Base-by-base conservation (phyloP, 1,140 invertebrate genomes). In the Orius insidiosus region DNA sequence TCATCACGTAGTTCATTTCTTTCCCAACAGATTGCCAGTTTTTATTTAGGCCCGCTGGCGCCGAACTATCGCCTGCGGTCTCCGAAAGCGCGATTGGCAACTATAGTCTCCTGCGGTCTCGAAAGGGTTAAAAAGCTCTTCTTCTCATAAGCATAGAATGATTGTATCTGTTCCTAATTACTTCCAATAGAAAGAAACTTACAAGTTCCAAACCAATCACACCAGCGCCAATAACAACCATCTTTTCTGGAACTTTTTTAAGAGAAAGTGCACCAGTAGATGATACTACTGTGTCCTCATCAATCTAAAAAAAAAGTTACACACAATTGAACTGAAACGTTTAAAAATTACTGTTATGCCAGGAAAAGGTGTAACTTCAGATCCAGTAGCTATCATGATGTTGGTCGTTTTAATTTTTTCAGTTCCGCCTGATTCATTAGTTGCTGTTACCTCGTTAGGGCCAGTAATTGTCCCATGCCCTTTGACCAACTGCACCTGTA, bases 191-290 rank as follows among this genome's bases (percentile, higher is more conserved):
- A 16, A 8, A 64, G 62, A 1, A 64, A 67, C 41, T 66, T 65
- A 77, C 76, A 60, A 99, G 67, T 68, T 99, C 96, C 6, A 99
- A 68, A 34, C 96, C 96, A 67, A 99, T 99, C 2, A 99, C 95
- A 50, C 96, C 96, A 53, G 93, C 96, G 32, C 96, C 96, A 62
- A 99, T 99, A 1, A 99, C 80, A 52, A 99, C 74, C 69, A 99
- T 72, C 55, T 84, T 83, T 56, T 95, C 78, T 9, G 96, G 96
- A 42, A 99, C 89, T 62, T 78, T 63, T 37, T 75, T 71, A 2
- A 99, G 65, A 1, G 85, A 85, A 1, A 99, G 66, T 1, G 96
- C 96, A 33, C 96, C 96, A 24, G 96, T 99, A 15, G 95, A 98
- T n/a, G 89, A 92, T 2, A 99, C 86, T 59, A 99, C 80, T 39